A percentile compares a stretch with the other conserved stretches of the same genome.
Conservation (phyloP, 1,140 invertebrate genomes). For the Branchinecta lynchi region DNA sequence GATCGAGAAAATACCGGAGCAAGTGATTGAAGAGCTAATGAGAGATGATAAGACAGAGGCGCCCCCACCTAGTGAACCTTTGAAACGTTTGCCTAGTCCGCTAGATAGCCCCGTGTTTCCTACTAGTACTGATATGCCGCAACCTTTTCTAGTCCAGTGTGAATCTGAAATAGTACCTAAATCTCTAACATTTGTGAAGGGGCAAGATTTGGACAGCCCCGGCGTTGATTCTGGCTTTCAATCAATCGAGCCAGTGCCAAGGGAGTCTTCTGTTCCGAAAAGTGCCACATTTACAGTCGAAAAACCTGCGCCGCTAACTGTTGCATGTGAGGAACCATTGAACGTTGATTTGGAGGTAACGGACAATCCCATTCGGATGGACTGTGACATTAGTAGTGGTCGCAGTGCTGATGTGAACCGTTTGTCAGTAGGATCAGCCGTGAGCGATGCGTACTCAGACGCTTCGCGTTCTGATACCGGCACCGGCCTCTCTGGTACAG, state of each 20-base stretch:
- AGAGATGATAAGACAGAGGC: neutral
- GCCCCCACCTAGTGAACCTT: neutral
- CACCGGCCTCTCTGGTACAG: constrained; percentile 12
- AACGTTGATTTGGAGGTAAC: neutral
- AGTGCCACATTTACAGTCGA: constrained; percentile 20
- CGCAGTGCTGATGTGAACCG: constrained; percentile 4
- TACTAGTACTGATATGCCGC: too few relatives aligned
- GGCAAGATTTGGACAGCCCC: neutral
- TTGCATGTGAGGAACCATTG: too few relatives aligned
- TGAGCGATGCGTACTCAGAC: constrained; percentile 13
- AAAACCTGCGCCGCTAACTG: neutral
- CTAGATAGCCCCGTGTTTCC: too few relatives aligned
- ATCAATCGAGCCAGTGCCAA: constrained; percentile 21
- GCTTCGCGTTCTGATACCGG: neutral
- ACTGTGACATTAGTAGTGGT: neutral
- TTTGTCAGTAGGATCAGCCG: constrained; percentile 8
- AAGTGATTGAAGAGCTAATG: too few relatives aligned
- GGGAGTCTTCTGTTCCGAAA: constrained; percentile 15
- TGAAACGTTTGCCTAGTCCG: neutral
- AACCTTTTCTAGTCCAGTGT: neutral
- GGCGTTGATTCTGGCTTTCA: neutral
- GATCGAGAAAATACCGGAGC: neutral
- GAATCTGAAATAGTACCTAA: neutral
- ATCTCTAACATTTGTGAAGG: neutral
- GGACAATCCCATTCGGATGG: neutral